A percentile compares a stretch with the other conserved stretches of the same genome.
Evolutionary conservation across 2,113 vertebrate genomes (phyloP).

Genomic region (Notothenia coriiceps): DNA sequence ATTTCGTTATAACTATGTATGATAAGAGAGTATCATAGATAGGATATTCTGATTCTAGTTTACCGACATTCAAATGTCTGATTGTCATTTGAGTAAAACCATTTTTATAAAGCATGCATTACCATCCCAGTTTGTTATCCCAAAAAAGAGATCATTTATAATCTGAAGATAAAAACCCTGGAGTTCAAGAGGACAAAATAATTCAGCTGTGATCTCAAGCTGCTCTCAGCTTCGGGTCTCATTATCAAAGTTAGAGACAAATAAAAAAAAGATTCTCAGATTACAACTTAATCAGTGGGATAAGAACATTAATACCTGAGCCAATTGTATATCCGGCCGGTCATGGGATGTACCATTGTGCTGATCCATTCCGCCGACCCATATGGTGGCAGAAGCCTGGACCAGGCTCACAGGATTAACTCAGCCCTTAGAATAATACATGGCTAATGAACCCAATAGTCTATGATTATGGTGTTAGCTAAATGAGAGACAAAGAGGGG

Average conservation of each 20-base stretch:
- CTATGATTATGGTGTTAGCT: constrained; percentile 67
- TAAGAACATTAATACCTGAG: constrained; percentile 57
- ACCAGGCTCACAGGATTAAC: constrained; percentile 67
- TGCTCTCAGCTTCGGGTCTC: not conserved
- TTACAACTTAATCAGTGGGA: constrained; percentile 30
- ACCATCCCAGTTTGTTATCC: not conserved
- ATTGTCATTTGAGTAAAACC: too few species aligned
- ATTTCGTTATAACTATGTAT: too few species aligned
- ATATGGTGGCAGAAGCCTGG: constrained; percentile 65
- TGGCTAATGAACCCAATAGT: constrained; percentile 62
- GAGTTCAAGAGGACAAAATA: not conserved
- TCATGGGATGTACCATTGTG: constrained; percentile 34
- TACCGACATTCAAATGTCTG: too few species aligned
- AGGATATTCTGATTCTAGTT: too few species aligned
- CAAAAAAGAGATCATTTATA: not conserved
- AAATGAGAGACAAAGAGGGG: constrained; percentile 60
- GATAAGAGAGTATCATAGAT: too few species aligned
- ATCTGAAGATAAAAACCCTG: not conserved
- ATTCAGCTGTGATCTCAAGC: not conserved
- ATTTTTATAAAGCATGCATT: not conserved
- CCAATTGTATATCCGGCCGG: not conserved
- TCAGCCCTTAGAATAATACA: constrained; percentile 57
- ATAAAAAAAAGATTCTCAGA: constrained; percentile 28
- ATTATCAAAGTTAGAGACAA: constrained; percentile 26
- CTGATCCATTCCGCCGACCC: constrained; percentile 35